phyloP scores from a whole-genome alignment of 2,888 invertebrate species.

The Latrodectus elegans region DNA sequence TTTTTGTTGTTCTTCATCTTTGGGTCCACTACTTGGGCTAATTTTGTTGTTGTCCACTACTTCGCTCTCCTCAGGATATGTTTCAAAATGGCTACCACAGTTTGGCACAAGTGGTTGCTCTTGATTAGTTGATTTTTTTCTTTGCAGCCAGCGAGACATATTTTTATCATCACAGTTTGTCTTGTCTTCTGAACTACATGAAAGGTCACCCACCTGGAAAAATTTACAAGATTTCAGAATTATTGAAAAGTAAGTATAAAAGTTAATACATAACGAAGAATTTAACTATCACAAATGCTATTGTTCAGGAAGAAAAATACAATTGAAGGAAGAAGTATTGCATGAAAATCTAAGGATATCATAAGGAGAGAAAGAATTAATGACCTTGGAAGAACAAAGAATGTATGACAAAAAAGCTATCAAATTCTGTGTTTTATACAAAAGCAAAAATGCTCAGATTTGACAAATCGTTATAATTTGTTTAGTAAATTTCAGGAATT shows the following conservation, averaged over 20 bases:
- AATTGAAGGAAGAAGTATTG: not conserved
- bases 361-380: no score
- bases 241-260: not conserved
- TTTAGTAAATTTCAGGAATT: no score
- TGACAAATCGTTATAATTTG: no score
- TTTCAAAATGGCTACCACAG: slow-evolving; percentile 38
- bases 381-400: no score
- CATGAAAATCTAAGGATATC: no score
- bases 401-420: no score
- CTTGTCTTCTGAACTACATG: slow-evolving; percentile 37
- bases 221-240: not conserved
- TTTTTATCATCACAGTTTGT: slow-evolving; percentile 50
- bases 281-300: not conserved
- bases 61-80: slow-evolving; percentile 55
- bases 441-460: no score
- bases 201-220: slow-evolving; percentile 51
- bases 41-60: slow-evolving; percentile 18
- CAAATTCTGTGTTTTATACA: no score
- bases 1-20: slow-evolving; percentile 14
- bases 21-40: not conserved
- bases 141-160: slow-evolving; percentile 63
- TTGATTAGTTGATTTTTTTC: slow-evolving; percentile 39
- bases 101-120: slow-evolving; percentile 60
- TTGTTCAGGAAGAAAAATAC: not conserved
- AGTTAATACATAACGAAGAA: not conserved